Base-by-base conservation (phyloP, 2,113 vertebrate species). In the Heterocephalus glaber region DNA sequence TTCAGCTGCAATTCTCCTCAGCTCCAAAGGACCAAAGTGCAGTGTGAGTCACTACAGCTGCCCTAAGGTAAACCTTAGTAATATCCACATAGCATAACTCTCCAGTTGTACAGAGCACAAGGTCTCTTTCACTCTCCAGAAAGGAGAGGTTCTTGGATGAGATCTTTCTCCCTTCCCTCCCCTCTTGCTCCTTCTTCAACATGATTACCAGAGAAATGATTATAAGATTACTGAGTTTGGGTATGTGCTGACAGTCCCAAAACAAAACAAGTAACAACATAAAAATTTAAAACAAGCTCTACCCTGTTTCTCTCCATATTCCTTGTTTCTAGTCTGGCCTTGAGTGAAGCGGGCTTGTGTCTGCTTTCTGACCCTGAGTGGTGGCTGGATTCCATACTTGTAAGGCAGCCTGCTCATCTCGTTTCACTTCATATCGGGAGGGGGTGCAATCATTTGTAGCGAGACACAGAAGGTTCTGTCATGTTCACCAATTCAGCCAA, bases 401-500 rank as follows among this genome's bases (percentile, higher is more conserved):
- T 14, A 52, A 17, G 4, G n/a, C 9, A 56, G 4, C 2, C 47
- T 38, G 54, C 68, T 68, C 11, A 17, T 54, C 33, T n/a, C 81
- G 61, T 66, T 3, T 49, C 19, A n/a, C n/a, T 89, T 33, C 28
- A 4, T 26, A 65, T 22, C 30, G 52, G 28, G 72, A 3, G 38
- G 8, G 44, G 13, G 56, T 28, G 41, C 19, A 20, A 35, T 82
- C 41, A 9, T 60, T 74, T 52, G 76, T 6, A 92, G 47, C 28
- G n/a, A 85, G 89, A 87, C 33, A 28, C 89, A 66, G 89, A 96
- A 89, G 90, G 72, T 72, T 76, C 68, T 49, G 58, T 84, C 60
- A 1, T 44, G 16, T 38, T 88, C 86, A 61, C 89, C 89, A 93
- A 87, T 28, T 87, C 95, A 85, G 96, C 79, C 94, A 61, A 58